Conservation (phyloP, 2,113 vertebrate species). For the Lipotes vexillifer region DNA sequence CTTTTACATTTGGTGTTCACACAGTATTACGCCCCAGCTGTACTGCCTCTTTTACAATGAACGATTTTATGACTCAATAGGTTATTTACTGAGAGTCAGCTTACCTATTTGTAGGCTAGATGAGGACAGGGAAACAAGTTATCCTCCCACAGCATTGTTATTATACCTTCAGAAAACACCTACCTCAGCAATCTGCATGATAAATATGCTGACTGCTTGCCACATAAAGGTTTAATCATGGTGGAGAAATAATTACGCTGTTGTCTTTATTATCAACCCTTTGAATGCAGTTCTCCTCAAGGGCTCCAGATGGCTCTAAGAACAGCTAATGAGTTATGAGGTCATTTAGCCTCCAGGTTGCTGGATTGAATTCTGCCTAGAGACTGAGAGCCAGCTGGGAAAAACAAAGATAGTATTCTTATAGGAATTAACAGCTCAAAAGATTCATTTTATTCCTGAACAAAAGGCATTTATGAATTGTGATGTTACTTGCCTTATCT, state of each 20-base stretch:
- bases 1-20: neutral
- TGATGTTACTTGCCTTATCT: neutral
- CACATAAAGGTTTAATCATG: conserved; percentile 60
- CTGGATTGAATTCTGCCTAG: conserved; percentile 46
- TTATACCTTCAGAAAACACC: conserved; percentile 54
- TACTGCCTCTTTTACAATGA: neutral
- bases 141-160: conserved; percentile 7
- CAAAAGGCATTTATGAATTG: neutral
- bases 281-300: conserved; percentile 61
- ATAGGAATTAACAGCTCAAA: conserved; percentile 27
- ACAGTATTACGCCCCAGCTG: neutral
- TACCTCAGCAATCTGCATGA: conserved; percentile 57
- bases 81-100: neutral
- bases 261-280: conserved; percentile 65
- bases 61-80: neutral
- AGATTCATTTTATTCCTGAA: conserved; percentile 33
- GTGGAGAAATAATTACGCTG: conserved; percentile 64
- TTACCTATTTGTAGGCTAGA: conserved; percentile 35
- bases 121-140: conserved; percentile 33
- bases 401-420: conserved; percentile 37
- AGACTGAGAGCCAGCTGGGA: conserved; percentile 33
- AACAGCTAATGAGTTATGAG: conserved; percentile 74
- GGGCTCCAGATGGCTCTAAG: conserved; percentile 70
- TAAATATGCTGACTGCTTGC: conserved; percentile 65
- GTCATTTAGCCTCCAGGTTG: conserved; percentile 67